Evolutionary conservation across 2,113 vertebrate species (phyloP).

Genomic region (Sceloporus undulatus): DNA sequence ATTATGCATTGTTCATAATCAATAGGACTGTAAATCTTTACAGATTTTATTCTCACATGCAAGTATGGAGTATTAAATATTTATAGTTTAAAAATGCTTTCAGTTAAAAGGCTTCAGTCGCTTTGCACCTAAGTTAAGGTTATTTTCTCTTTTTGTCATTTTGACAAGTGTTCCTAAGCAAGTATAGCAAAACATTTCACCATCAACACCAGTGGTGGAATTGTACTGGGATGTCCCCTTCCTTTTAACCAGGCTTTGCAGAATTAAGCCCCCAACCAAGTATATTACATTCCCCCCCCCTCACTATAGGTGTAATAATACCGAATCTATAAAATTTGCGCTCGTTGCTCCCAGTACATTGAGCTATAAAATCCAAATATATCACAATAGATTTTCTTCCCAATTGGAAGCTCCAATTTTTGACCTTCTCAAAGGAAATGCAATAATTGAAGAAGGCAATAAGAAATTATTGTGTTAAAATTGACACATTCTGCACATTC

Average conservation of each 20-base stretch:
- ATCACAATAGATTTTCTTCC: slow-evolving; percentile 14
- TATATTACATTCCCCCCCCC: neutral
- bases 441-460: slow-evolving; percentile 35
- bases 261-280: neutral
- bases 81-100: neutral
- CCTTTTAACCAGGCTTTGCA: no score
- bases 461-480: slow-evolving; percentile 26
- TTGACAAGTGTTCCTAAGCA: neutral
- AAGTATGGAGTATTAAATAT: no score
- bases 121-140: neutral
- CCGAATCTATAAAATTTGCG: slow-evolving; percentile 6
- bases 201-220: neutral
- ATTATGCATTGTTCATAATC: no score
- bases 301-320: neutral
- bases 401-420: slow-evolving; percentile 9
- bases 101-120: neutral
- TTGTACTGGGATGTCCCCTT: no score
- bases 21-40: no score
- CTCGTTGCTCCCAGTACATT: neutral
- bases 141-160: neutral
- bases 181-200: neutral
- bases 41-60: no score
- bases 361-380: slow-evolving; percentile 11
- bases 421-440: slow-evolving; percentile 32
- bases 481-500: slow-evolving; percentile 14